Conservation (phyloP, 37 sponge, comb jelly and placozoan species). For the Beroe forskalii region DNA sequence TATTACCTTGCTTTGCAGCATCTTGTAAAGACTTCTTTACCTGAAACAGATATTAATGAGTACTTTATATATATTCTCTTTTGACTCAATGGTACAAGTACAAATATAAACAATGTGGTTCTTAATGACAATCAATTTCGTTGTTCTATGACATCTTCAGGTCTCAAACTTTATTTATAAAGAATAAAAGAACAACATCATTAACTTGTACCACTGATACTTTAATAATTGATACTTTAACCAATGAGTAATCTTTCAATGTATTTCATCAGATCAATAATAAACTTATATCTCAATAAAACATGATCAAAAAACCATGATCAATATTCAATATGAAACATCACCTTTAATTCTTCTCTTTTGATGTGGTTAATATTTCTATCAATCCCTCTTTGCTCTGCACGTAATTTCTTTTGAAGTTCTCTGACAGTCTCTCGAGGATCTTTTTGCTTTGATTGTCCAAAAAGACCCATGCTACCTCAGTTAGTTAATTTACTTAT, state of each 20-base stretch:
- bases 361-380: conserved; percentile 84
- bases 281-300: neutral
- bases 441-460: conserved; percentile 47
- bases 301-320: neutral
- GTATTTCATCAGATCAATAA: neutral
- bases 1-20: conserved; percentile 92
- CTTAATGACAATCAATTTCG: no score
- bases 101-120: neutral
- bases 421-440: conserved; percentile 76
- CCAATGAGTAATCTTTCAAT: neutral
- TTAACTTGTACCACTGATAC: no score
- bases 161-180: neutral
- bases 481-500: neutral
- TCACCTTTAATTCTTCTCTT: conserved; percentile 8
- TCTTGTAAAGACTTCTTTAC: conserved; percentile 94
- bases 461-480: conserved; percentile 32
- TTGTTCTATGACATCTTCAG: no score
- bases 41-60: conserved; percentile 83
- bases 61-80: no score
- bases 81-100: no score
- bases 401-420: conserved; percentile 80
- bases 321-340: neutral
- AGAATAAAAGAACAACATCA: neutral
- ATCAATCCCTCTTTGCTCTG: conserved; percentile 92
- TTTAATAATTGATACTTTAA: no score